Percentiles rank a stretch among this genome's conserved stretches.
Conservation (phyloP, 2,888 invertebrate genomes). For the Erebia epiphron region DNA sequence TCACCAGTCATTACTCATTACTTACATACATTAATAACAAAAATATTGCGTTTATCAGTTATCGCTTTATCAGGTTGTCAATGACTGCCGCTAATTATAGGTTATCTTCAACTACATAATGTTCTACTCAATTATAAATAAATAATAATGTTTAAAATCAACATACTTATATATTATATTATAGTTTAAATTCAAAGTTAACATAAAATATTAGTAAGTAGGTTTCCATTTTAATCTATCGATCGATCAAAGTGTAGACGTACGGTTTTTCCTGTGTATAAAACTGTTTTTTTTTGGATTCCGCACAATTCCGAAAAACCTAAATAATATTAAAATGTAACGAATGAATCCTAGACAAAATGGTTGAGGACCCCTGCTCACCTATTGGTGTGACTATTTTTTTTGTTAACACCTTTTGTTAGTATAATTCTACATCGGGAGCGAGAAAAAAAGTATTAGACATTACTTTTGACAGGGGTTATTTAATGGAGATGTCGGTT, state of each 20-base stretch:
- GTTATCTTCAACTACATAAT: slow-evolving; percentile 36
- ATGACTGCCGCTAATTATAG: slow-evolving; percentile 40
- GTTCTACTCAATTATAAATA: background rate
- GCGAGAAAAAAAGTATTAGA: slow-evolving; percentile 73
- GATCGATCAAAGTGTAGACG: too few species aligned
- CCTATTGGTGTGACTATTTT: slow-evolving; percentile 59
- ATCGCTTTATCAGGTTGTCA: slow-evolving; percentile 10
- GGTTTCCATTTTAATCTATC: too few species aligned
- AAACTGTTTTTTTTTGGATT: background rate
- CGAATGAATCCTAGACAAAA: slow-evolving; percentile 54
- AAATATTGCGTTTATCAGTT: slow-evolving; percentile 14
- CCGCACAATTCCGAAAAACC: too few species aligned
- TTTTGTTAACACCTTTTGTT: slow-evolving; percentile 82
- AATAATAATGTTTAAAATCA: background rate
- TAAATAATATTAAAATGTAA: background rate
- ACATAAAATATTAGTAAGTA: too few species aligned
- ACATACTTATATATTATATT: too few species aligned
- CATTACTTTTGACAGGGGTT: slow-evolving; percentile 81
- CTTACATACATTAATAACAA: slow-evolving; percentile 1
- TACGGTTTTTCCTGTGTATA: background rate
- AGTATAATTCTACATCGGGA: slow-evolving; percentile 81
- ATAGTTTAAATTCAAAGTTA: too few species aligned
- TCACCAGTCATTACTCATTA: background rate
- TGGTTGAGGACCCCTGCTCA: slow-evolving; percentile 61
- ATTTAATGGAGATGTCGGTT: slow-evolving; percentile 80